Base-by-base conservation (phyloP, 2,888 invertebrate genomes). In the Amblyjoppa proteus region DNA sequence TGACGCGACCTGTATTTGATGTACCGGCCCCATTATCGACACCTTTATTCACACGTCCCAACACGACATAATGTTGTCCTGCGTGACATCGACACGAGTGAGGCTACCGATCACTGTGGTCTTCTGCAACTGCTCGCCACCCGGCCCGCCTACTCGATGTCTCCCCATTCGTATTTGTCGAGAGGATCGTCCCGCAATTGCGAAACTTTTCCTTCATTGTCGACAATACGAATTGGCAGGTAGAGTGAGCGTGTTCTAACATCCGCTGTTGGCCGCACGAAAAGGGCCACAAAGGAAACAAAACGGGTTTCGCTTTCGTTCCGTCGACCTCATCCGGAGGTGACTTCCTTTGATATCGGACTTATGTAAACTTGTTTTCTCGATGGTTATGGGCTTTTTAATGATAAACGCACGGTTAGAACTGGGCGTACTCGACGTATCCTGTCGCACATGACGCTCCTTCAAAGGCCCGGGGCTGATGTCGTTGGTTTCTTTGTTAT, bases 21-120 rank as follows among this genome's bases (percentile, higher is more conserved):
- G 80, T 83, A 70, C 11, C 51, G 69, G 7, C 9, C 77, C 74
- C 77, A 74, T 81, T 83, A 83, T 73, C 80, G 66, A 85, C 82
- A 85, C 83, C 85, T 81, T 81, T 75, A 83, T 74, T 81, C 74
- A 74, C 69, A 51, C 73, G 31, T 45, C 49, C 58, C n/a, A 61
- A 20, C 31, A 11, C 25, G 69, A 70, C 41, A 53, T 58, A 51
- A 25, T 66, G 64, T 64, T 75, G 64, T 73, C 66, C 68, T 75
- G 38, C 58, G 84, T 68, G 73, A 74, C 81, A 49, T 49, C 45
- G 45, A 16, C 45, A 16, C 45, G 45, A 16, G 45, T 49, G 34
- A 28, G 64, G 61, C 31, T 69, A 75, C 20, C 41, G 49, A 58
- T 75, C 75, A 76, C 79, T 82, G 75, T 34, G 75, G 75, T 71